Evolutionary conservation across 2,888 invertebrate genomes (phyloP).

Genomic region (Diloba caeruleocephala): DNA sequence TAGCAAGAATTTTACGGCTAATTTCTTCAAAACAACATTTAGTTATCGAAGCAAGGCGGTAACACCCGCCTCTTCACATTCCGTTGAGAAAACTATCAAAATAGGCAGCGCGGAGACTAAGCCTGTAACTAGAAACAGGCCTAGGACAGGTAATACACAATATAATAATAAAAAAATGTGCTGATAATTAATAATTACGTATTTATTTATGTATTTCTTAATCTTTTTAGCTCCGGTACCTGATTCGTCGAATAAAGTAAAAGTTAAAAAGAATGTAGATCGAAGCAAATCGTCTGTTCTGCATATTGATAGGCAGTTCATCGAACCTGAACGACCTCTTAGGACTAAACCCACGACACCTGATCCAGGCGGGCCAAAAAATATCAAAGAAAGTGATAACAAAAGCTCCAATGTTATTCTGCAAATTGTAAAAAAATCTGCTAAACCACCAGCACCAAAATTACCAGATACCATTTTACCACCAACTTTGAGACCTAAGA

Average conservation of each 20-base stretch:
- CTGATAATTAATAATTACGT: no score
- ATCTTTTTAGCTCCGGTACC: slow-evolving; percentile 57
- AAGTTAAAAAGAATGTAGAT: slow-evolving; percentile 63
- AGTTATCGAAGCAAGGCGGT: slow-evolving; percentile 85
- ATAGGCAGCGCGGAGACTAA: slow-evolving; percentile 88
- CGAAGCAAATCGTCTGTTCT: slow-evolving; percentile 65
- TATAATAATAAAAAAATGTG: no score
- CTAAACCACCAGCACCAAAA: slow-evolving; percentile 60
- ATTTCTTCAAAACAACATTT: slow-evolving; percentile 85
- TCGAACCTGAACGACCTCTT: slow-evolving; percentile 71
- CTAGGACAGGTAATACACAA: slow-evolving; percentile 80
- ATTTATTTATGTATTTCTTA: background rate
- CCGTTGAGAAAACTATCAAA: slow-evolving; percentile 78
- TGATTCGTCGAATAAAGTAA: slow-evolving; percentile 65
- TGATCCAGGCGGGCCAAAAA: slow-evolving; percentile 67
- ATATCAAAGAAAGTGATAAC: slow-evolving; percentile 60
- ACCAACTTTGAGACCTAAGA: slow-evolving; percentile 76
- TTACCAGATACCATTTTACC: slow-evolving; percentile 70
- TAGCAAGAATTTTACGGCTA: slow-evolving; percentile 74
- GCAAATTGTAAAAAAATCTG: slow-evolving; percentile 80
- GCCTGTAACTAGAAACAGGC: slow-evolving; percentile 84
- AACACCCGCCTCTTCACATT: slow-evolving; percentile 65
- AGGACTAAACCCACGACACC: slow-evolving; percentile 68
- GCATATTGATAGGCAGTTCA: slow-evolving; percentile 62
- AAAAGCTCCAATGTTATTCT: slow-evolving; percentile 74